Conservation (phyloP, 2,797 vertebrate genomes). For the Rousettus madagascariensis region DNA sequence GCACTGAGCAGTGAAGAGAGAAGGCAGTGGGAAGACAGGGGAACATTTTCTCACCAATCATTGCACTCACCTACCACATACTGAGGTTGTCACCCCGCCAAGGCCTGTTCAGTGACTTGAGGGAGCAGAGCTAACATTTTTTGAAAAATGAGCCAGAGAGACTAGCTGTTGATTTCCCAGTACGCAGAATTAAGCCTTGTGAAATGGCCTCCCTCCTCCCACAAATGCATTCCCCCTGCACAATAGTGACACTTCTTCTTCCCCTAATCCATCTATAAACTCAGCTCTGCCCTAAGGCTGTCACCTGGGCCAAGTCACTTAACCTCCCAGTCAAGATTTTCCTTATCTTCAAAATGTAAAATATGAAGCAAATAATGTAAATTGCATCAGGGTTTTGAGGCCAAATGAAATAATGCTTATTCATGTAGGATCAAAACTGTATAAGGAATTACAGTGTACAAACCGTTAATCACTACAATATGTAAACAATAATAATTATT, state of each 20-base stretch:
- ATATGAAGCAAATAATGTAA: not conserved
- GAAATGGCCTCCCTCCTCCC: not conserved
- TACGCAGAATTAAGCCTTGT: not conserved
- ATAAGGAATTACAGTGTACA: not conserved
- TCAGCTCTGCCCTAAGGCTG: not conserved
- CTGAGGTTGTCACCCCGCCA: not conserved
- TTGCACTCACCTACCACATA: not conserved
- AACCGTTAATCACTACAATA: not conserved
- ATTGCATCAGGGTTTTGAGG: not conserved
- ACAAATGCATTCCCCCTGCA: not conserved
- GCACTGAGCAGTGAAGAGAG: not conserved
- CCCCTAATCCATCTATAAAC: not conserved
- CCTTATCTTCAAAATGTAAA: conserved; percentile 21
- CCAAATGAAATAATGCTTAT: not conserved
- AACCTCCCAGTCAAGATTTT: not conserved
- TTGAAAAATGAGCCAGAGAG: not conserved
- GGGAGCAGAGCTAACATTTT: not conserved
- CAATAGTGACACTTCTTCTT: not conserved
- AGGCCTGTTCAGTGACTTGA: not conserved
- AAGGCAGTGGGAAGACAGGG: not conserved
- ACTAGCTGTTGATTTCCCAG: not conserved
- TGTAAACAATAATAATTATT: not conserved
- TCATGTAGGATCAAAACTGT: not conserved
- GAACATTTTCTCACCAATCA: not conserved
- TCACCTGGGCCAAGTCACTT: not conserved